phyloP scores from a whole-genome alignment of 2,797 vertebrate genomes.

The Bufotes viridis region DNA sequence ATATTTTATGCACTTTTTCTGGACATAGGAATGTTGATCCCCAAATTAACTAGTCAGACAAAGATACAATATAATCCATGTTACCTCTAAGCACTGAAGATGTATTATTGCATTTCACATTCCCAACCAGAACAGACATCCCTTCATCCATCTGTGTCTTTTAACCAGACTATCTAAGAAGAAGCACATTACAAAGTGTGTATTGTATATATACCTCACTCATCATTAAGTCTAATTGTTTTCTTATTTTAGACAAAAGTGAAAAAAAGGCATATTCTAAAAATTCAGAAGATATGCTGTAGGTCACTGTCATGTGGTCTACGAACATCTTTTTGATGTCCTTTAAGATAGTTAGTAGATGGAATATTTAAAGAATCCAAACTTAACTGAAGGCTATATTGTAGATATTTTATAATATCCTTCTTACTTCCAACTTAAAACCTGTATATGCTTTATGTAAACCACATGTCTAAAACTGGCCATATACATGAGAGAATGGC shows the following conservation, averaged over 20 bases:
- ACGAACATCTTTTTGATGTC: neutral
- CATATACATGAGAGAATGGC: too few relatives aligned
- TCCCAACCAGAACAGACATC: conserved; percentile 51
- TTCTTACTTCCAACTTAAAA: neutral
- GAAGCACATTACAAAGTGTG: neutral
- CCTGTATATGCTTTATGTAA: neutral
- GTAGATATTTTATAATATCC: neutral
- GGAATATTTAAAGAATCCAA: neutral
- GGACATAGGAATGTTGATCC: conserved; percentile 61
- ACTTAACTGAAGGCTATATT: neutral
- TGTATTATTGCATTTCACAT: conserved; percentile 57
- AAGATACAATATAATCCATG: conserved; percentile 59
- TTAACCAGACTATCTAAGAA: conserved; percentile 19
- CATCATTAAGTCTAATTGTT: neutral
- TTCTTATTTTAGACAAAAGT: neutral
- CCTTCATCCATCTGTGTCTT: conserved; percentile 42
- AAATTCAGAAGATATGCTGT: too few relatives aligned
- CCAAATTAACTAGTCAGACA: conserved; percentile 58
- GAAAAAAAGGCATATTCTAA: neutral
- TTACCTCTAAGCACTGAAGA: conserved; percentile 57
- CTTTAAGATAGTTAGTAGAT: neutral
- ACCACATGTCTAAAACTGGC: neutral
- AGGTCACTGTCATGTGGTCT: neutral
- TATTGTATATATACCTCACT: conserved; percentile 2
- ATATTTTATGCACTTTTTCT: conserved; percentile 54